phyloP scores from a whole-genome alignment of 2,888 invertebrate species.

The Leptinotarsa haldemani region DNA sequence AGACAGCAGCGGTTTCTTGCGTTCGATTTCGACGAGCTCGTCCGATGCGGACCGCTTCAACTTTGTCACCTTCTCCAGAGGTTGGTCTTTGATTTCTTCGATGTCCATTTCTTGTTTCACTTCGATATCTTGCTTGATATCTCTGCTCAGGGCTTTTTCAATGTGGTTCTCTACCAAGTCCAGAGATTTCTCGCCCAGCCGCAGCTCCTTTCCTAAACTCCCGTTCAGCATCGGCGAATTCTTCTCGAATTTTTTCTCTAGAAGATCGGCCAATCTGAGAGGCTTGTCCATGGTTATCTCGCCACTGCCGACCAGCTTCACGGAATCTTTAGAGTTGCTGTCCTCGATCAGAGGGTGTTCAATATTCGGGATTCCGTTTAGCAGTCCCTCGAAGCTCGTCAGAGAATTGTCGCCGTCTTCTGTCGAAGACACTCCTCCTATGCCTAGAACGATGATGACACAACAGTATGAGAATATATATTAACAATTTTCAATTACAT shows the following conservation, averaged over 20 bases:
- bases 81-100: slow-evolving; percentile 34
- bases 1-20: slow-evolving; percentile 63
- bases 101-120: slow-evolving; percentile 41
- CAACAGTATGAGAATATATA: too few species aligned
- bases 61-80: slow-evolving; percentile 13
- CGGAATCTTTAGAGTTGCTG: slow-evolving; percentile 67
- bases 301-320: slow-evolving; percentile 53
- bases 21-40: slow-evolving; percentile 60
- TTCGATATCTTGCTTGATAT: slow-evolving; percentile 34
- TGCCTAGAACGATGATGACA: slow-evolving; percentile 55
- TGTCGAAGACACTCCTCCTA: slow-evolving; percentile 67
- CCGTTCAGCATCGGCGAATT: slow-evolving; percentile 72
- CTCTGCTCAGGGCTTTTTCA: slow-evolving; percentile 66
- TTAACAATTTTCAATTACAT: too few species aligned
- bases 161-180: slow-evolving; percentile 73
- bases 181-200: slow-evolving; percentile 69
- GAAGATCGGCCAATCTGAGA: slow-evolving; percentile 82
- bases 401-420: slow-evolving; percentile 71
- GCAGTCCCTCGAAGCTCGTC: slow-evolving; percentile 73
- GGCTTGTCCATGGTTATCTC: slow-evolving; percentile 71
- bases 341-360: slow-evolving; percentile 69
- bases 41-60: slow-evolving; percentile 31
- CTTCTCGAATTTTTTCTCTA: slow-evolving; percentile 81
- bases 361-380: slow-evolving; percentile 71
- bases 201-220: slow-evolving; percentile 66